Conservation (phyloP, 2,888 invertebrate genomes). For the Acanthosepion esculentum region DNA sequence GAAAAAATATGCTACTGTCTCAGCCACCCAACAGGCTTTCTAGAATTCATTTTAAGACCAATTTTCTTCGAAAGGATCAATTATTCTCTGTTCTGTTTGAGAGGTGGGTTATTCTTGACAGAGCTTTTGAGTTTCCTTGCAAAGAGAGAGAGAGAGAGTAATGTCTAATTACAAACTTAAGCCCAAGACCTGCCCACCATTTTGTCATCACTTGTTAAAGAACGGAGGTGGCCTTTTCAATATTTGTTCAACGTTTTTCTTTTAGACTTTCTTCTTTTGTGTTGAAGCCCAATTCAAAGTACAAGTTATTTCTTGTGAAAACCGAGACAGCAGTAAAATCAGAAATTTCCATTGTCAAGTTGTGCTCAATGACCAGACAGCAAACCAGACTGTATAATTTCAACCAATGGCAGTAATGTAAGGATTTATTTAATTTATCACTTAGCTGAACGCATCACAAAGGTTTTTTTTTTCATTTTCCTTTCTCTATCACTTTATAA, state of each 20-base stretch:
- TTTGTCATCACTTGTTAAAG: neutral
- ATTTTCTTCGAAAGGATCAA: neutral
- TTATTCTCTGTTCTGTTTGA: neutral
- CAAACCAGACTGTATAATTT: neutral
- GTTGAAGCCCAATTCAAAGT: neutral
- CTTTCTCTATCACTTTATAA: too few relatives aligned
- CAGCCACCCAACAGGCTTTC: too few relatives aligned
- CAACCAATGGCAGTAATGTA: neutral
- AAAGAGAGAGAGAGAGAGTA: neutral
- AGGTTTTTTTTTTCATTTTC: neutral
- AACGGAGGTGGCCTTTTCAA: neutral
- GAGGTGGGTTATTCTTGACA: neutral
- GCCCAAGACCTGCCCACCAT: neutral
- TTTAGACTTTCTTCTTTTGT: neutral
- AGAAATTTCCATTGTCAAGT: neutral
- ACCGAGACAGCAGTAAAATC: constrained; percentile 1
- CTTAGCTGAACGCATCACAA: neutral
- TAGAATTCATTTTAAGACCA: neutral
- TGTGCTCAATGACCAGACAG: neutral
- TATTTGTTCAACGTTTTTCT: neutral
- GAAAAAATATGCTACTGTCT: too few relatives aligned
- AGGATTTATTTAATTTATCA: constrained; percentile 2
- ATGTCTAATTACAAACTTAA: neutral
- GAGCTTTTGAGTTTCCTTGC: neutral
- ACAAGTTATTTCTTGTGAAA: neutral